Evolutionary conservation across 2,797 vertebrate genomes (phyloP).

Genomic region (Mormyrops attenuatus): DNA sequence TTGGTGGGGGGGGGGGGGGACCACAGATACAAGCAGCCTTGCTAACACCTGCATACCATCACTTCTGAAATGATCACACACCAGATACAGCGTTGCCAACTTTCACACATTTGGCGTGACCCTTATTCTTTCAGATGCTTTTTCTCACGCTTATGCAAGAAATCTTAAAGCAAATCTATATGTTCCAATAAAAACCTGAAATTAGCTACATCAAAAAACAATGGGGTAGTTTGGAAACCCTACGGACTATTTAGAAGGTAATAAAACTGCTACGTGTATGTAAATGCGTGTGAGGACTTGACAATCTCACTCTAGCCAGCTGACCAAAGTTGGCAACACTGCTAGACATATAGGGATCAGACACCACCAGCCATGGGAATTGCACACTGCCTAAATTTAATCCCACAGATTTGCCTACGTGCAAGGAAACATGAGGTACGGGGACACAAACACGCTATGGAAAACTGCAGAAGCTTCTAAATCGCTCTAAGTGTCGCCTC

Average conservation of each 20-base stretch:
- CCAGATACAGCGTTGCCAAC: background rate
- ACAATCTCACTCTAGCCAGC: background rate
- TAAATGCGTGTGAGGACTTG: background rate
- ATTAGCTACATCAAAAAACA: background rate
- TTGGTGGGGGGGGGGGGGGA: background rate
- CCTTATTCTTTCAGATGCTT: background rate
- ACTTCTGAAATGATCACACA: background rate
- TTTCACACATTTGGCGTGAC: background rate
- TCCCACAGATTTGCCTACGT: background rate
- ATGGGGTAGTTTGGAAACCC: background rate
- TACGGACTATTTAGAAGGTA: background rate
- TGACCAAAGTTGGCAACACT: background rate
- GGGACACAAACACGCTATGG: background rate
- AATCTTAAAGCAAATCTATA: background rate
- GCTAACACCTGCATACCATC: background rate
- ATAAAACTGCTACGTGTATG: background rate
- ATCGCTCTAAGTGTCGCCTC: background rate
- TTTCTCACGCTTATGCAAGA: background rate
- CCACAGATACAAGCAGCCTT: background rate
- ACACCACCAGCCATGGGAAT: background rate
- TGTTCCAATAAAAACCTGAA: background rate
- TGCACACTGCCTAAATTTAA: background rate
- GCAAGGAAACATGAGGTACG: background rate
- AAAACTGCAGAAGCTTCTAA: background rate
- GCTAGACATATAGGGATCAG: background rate